Evolutionary conservation across 1,140 invertebrate genomes (phyloP), one percentile per base, ranked within the genome.

Genomic region (Ceratoteleas bidentatus): DNA sequence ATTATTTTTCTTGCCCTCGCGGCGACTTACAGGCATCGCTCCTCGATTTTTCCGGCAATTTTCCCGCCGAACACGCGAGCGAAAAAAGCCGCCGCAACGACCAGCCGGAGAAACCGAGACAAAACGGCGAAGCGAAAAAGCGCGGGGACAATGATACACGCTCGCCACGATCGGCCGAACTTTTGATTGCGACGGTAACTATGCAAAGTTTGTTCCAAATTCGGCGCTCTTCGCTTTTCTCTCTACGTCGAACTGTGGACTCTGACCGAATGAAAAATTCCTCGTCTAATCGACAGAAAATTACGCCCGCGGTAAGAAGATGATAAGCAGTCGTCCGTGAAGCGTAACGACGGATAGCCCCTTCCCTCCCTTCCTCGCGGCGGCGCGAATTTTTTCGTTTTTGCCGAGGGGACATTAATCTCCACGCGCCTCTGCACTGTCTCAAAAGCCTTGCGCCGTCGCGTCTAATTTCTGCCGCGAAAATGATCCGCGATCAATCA

Each of bases 171-270:
- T 77, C 74, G 53, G 40, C 11, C 43, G 40, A 80, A 80, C 56
- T 80, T 80, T 73, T 68, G 77, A 80, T 80, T 80, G 64, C 69
- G 54, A 65, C 52, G 32, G 61, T 61, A 80, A 73, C 69, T 73
- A 68, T 68, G 77, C 77, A 62, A 74, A 81, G 69, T 81, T 80
- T 73, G 62, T 64, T 81, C 61, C 47, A 74, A 74, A 74, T 74
- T 81, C 57, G 68, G 24, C 24, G 24, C 24, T 13, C 32, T n/a
- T 11, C 40, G 8, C 49, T 65, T 78, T 80, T 64, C 54, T 57
- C 24, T 15, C 14, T 52, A 6, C 13, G 33, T 14, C 0, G 32
- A 68, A 58, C 49, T 61, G 56, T 74, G 68, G 75, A 65, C 62
- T 68, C 64, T 56, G 69, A 49, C 43, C 58, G 15, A 61, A 75